A percentile compares a stretch with the other conserved stretches of the same genome.
These are phyloP conservation scores for Axis porcinus DNA, from an alignment of 2,113 vertebrate species.

Conservation along the genomic window DNA sequence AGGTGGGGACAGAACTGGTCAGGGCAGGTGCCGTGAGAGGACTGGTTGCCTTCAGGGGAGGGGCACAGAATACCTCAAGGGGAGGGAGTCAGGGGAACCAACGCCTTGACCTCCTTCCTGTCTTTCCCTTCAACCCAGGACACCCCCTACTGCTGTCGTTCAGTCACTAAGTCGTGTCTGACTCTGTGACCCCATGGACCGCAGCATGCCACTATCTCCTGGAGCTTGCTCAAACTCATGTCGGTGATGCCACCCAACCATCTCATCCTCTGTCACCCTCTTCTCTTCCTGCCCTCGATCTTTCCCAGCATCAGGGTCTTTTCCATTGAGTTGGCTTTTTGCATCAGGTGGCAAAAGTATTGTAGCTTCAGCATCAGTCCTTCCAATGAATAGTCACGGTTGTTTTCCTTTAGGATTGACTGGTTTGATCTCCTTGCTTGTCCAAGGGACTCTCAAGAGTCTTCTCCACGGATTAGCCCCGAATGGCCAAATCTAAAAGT, in stretches of 20 bases:
- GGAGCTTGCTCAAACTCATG: neutral
- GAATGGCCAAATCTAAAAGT: neutral
- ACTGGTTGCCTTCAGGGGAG: neutral
- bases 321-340: neutral
- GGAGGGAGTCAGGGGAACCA: neutral
- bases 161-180: neutral
- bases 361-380: neutral
- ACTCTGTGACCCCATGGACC: neutral
- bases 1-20: neutral
- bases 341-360: neutral
- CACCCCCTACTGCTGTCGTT: accelerated
- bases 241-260: neutral
- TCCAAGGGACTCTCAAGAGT: neutral
- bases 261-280: neutral
- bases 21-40: neutral
- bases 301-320: neutral
- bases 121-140: neutral
- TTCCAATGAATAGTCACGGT: neutral
- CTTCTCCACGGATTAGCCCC: neutral
- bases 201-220: neutral
- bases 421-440: neutral
- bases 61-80: neutral
- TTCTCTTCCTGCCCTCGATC: neutral
- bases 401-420: neutral
- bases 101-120: neutral